Percentiles rank a stretch among this genome's conserved stretches.
Conservation (phyloP, 2,888 invertebrate species). For the Melanchra persicariae region DNA sequence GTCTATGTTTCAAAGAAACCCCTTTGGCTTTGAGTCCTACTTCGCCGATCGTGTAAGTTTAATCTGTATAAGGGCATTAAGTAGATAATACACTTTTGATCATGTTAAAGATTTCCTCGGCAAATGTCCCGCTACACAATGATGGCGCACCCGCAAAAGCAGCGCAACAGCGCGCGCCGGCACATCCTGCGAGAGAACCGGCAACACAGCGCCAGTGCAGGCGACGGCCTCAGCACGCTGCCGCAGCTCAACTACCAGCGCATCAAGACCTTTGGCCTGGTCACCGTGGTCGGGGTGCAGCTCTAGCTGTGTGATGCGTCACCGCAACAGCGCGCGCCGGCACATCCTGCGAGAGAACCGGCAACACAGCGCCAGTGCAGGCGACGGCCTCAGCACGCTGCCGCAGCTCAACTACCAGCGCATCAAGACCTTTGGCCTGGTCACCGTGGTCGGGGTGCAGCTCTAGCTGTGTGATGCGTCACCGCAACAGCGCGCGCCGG, state of each 20-base stretch:
- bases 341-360: conserved; percentile 4
- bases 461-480: no score
- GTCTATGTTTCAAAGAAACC: no score
- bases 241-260: background rate
- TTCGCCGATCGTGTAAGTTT: no score
- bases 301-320: no score
- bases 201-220: background rate
- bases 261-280: background rate
- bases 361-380: background rate
- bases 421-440: background rate
- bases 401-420: background rate
- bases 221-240: background rate
- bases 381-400: background rate
- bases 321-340: background rate
- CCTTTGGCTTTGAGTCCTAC: no score
- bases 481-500: background rate
- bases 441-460: background rate
- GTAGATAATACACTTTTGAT: background rate
- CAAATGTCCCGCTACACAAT: conserved; percentile 26
- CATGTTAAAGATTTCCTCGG: conserved; percentile 30
- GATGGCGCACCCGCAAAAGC: background rate
- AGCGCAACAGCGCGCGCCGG: background rate
- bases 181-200: conserved; percentile 4
- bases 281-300: background rate
- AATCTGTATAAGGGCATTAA: no score